Percentiles rank a stretch among this genome's conserved stretches.
phyloP scores from a whole-genome alignment of 2,888 invertebrate species.

The Drosophila merina region DNA sequence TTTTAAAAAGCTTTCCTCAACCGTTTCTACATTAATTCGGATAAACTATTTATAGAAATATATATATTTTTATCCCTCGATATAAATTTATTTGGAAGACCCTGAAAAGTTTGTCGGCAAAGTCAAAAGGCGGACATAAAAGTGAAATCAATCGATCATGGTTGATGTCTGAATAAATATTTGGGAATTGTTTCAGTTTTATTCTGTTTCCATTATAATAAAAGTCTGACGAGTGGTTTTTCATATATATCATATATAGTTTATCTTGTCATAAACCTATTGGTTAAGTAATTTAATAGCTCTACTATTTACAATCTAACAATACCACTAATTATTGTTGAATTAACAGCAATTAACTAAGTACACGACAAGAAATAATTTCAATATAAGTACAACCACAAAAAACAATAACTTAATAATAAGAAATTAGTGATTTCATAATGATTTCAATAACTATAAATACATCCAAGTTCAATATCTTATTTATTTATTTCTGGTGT shows the following conservation, averaged over 20 bases:
- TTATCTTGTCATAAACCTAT: background rate
- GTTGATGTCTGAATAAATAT: background rate
- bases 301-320: background rate
- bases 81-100: background rate
- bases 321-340: background rate
- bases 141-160: background rate
- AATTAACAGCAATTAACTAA: slow-evolving; percentile 22
- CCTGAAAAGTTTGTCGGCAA: background rate
- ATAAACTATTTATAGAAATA: slow-evolving; percentile 13
- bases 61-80: slow-evolving; percentile 11
- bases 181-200: background rate
- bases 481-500: background rate
- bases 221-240: background rate
- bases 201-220: background rate
- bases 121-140: background rate
- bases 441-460: no score
- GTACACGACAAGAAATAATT: background rate
- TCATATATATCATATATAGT: background rate
- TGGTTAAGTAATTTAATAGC: background rate
- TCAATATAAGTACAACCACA: background rate
- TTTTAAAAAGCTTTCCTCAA: background rate
- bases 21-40: background rate
- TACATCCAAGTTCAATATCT: background rate
- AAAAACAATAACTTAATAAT: background rate
- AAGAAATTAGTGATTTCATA: no score